Percentiles rank a stretch among this genome's conserved stretches.
These are phyloP conservation scores for Muscicapa striata DNA, from an alignment of 2,797 vertebrate genomes.

Conservation along the genomic window DNA sequence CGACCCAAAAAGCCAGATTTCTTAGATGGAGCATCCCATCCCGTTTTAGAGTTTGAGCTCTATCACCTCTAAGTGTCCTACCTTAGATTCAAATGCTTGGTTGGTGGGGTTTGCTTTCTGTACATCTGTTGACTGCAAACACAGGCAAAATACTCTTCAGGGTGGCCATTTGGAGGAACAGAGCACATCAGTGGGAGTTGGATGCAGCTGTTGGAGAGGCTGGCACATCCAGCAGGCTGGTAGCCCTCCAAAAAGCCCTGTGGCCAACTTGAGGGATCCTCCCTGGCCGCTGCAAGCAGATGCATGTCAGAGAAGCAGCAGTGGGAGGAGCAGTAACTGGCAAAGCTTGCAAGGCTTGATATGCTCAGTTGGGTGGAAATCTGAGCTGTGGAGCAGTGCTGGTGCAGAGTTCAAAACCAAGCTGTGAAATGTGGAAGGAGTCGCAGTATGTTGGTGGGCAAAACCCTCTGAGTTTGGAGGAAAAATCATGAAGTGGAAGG, in stretches of 20 bases:
- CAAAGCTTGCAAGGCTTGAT: slow-evolving; percentile 1
- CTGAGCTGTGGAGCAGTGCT: not conserved
- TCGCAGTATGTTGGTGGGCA: fast-evolving
- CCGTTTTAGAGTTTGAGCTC: not conserved
- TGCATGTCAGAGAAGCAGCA: not conserved
- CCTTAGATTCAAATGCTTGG: not conserved
- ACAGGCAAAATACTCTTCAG: slow-evolving; percentile 1
- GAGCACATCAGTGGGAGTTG: not conserved
- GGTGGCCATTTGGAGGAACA: not conserved
- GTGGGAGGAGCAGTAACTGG: not conserved
- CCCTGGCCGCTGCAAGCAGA: not conserved
- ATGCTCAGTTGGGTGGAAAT: not conserved
- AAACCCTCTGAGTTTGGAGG: not conserved
- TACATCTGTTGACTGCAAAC: not conserved
- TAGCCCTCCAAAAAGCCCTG: slow-evolving; percentile 47
- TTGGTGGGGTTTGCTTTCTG: not conserved
- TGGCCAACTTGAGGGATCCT: not conserved
- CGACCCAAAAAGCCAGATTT: not conserved
- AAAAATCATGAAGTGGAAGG: not conserved
- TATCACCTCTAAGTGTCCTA: not conserved
- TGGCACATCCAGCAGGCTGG: not conserved
- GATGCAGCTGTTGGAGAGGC: not conserved
- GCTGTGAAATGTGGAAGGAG: not conserved
- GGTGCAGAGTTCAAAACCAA: not conserved
- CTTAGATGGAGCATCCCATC: not conserved